phyloP scores from a whole-genome alignment of 2,888 invertebrate species.

The Osedax frankpressi region DNA sequence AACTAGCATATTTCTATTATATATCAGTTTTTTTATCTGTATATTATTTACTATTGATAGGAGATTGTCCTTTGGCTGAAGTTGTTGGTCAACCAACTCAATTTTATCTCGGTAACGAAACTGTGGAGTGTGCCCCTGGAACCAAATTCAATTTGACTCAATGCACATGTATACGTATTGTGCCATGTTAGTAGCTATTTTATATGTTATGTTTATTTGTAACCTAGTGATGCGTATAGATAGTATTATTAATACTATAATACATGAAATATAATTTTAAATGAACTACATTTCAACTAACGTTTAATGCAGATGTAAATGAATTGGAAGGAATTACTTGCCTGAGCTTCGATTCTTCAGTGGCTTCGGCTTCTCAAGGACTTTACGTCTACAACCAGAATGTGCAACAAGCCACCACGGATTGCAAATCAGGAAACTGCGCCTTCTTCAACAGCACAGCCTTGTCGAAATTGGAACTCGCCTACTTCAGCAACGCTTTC shows the following conservation, averaged over 20 bases:
- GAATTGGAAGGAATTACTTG: background rate
- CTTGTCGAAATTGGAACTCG: background rate
- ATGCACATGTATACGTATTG: background rate
- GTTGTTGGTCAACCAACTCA: background rate
- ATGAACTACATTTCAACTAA: too few relatives aligned
- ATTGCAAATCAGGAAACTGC: background rate
- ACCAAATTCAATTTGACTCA: background rate
- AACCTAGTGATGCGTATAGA: too few relatives aligned
- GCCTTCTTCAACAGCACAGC: constrained; percentile 5
- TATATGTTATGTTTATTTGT: too few relatives aligned
- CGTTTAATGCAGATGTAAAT: too few relatives aligned
- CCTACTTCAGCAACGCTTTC: constrained; percentile 12
- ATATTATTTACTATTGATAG: background rate
- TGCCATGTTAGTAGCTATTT: background rate
- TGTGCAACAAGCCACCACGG: background rate
- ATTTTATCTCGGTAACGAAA: background rate
- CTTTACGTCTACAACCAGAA: constrained; percentile 1
- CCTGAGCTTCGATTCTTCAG: background rate
- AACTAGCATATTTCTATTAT: too few relatives aligned
- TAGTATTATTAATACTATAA: too few relatives aligned
- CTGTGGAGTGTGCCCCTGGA: constrained; percentile 2
- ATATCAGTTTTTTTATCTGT: too few relatives aligned
- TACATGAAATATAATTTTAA: too few relatives aligned
- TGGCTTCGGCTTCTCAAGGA: background rate
- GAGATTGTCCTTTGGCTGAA: background rate